Evolutionary conservation across 2,888 invertebrate species (phyloP), one percentile per base, ranked within the genome.

Genomic region (Dryadula phaetusa): DNA sequence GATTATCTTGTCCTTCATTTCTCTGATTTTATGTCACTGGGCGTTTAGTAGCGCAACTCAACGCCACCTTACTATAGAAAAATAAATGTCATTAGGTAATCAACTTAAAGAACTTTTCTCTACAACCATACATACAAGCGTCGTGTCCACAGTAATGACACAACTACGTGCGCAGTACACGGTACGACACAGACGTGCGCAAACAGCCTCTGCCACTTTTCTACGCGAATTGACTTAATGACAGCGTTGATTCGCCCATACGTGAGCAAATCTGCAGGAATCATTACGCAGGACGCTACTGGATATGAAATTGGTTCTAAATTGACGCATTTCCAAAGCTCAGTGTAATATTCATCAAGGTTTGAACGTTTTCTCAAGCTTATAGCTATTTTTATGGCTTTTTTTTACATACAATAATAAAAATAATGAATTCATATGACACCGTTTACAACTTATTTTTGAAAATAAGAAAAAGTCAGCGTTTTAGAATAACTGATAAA

Each of bases 141-240:
- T 56, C 10, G 22, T 16, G 56, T 2, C n/a, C 22, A 71, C 70
- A 71, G 79, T 90, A 90, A 90, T 90, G 90, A 87, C 87, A 85
- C 79, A 71, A 79, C 72, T 49, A 82, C 86, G 87, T 89, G 88
- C 88, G 86, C 80, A 83, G 81, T 74, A 28, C 28, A 16, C 58
- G 61, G 80, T 77, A 80, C 79, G 77, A 76, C 78, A 75, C 77
- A 70, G 64, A 78, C 82, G 82, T 85, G 82, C 82, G 81, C 86
- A 88, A 88, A 88, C 77, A 87, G 75, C 73, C 69, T 46, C 66
- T 65, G 72, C 72, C 68, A 72, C 70, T 72, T 67, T 65, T 75
- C 77, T 79, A 76, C 81, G 78, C 80, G 78, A 79, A 77, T 77
- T 78, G 78, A 78, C 77, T 47, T 66, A 64, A 71, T 53, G 70